Base-by-base conservation (phyloP, 1,140 invertebrate species). In the Leucophenga varia region DNA sequence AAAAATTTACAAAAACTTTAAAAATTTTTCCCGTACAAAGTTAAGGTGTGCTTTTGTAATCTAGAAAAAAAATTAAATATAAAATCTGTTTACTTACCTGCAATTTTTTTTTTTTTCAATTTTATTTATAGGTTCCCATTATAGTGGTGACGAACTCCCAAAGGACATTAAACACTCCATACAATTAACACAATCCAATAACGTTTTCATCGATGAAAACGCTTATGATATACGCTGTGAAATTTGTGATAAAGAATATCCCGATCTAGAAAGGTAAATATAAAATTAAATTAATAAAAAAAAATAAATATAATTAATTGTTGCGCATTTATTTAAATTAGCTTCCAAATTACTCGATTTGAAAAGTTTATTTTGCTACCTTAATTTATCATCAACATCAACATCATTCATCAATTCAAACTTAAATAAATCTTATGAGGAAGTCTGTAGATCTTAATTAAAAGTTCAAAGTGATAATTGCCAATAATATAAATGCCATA, bases 241-340 rank as follows among this genome's bases (percentile, higher is more conserved):
- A 31, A 80, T 83, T 46, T 89, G 87, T 65, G 84, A 87, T 69
- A 84, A 84, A 68, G 80, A 80, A 28, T 89, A 84, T 71, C 77
- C 77, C 43, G 85, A 88, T 64, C 79, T 87, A 57, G 85, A 88
- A 61, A 76, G 80, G 87, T 89, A 78, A 87, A 86, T 84, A 8
- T 25, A 39, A 39, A 39, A 19, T n/a, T 20, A 41, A 28, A n/a
- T 1, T 30, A 43, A 18, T 30, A 43, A 31, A 17, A 41, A 41
- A 3, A 16, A 25, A 19, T n/a, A n/a, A n/a, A n/a, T n/a, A n/a
- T n/a, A n/a, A n/a, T n/a, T n/a, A n/a, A n/a, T n/a, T n/a, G n/a
- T n/a, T n/a, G n/a, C 22, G 31, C 22, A 41, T 38, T 48, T 31
- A 16, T 25, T 5, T 10, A 25, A 67, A 67, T 67, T 67, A 67